These are phyloP conservation scores for Celastrina argiolus DNA, from an alignment of 2,888 invertebrate genomes.

Conservation along the genomic window DNA sequence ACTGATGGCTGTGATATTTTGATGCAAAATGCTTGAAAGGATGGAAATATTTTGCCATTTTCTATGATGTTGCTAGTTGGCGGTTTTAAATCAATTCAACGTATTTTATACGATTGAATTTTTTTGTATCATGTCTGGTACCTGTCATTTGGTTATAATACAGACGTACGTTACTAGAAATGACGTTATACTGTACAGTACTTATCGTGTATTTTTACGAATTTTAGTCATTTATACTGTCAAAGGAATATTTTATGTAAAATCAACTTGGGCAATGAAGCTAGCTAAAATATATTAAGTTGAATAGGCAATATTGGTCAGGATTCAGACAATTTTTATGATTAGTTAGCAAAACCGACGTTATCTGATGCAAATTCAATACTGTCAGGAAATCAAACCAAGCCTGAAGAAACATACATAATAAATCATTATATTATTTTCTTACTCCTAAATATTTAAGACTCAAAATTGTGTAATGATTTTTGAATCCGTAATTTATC, in stretches of 20 bases:
- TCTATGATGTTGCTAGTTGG: neutral
- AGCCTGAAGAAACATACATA: too few species aligned
- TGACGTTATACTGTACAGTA: neutral
- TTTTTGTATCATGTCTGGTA: neutral
- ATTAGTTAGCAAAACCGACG: too few species aligned
- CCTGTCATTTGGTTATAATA: neutral
- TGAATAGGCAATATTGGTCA: too few species aligned
- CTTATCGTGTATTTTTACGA: neutral
- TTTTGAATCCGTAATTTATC: too few species aligned
- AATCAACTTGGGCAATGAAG: neutral
- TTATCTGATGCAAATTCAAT: too few species aligned
- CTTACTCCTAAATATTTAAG: too few species aligned
- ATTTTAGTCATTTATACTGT: neutral
- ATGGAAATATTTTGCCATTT: constrained; percentile 40
- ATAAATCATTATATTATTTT: too few species aligned
- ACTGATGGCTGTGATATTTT: constrained; percentile 18
- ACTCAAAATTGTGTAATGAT: too few species aligned
- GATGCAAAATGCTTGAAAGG: constrained; percentile 27
- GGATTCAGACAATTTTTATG: too few species aligned
- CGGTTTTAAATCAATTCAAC: neutral
- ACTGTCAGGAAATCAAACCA: too few species aligned
- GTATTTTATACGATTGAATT: neutral
- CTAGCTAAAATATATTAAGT: neutral
- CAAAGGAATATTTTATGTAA: constrained; percentile 3
- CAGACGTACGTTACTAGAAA: neutral